phyloP scores from a whole-genome alignment of 2,113 vertebrate genomes.

The Sinocyclocheilus anshuiensis region DNA sequence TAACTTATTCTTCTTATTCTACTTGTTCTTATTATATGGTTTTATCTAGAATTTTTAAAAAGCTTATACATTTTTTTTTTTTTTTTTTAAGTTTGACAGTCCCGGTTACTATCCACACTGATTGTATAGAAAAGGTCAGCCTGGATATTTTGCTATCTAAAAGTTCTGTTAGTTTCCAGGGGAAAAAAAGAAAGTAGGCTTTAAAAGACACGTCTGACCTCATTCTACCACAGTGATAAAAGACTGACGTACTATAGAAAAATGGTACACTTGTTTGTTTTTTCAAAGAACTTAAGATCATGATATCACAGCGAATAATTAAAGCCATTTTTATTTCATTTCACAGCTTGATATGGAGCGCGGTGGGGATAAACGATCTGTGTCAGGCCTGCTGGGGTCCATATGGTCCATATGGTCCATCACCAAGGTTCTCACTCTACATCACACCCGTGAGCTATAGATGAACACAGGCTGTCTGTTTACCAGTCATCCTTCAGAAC shows the following conservation, averaged over 20 bases:
- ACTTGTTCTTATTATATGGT: too few relatives aligned
- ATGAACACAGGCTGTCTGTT: slow-evolving; percentile 28
- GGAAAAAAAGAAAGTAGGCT: not conserved
- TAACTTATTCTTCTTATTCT: too few relatives aligned
- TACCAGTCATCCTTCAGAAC: slow-evolving; percentile 5
- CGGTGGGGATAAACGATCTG: slow-evolving; percentile 29
- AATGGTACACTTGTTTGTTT: not conserved
- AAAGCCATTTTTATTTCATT: slow-evolving; percentile 5
- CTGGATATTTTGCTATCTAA: not conserved
- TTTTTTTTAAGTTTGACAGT: not conserved
- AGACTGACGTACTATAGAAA: not conserved
- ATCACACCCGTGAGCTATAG: slow-evolving; percentile 18
- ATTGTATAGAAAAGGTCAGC: not conserved
- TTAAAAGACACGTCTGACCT: not conserved
- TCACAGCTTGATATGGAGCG: not conserved
- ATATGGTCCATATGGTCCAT: slow-evolving; percentile 41
- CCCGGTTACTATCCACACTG: not conserved
- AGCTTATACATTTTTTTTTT: not conserved
- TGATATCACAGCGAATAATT: slow-evolving; percentile 25
- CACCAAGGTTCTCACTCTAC: slow-evolving; percentile 14
- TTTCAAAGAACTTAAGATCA: slow-evolving; percentile 18
- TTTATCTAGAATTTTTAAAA: too few relatives aligned
- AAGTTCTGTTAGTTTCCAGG: not conserved
- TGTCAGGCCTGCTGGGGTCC: slow-evolving; percentile 23
- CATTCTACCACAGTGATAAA: not conserved